Conservation (phyloP, 2,113 vertebrate species). For the Galemys pyrenaicus region DNA sequence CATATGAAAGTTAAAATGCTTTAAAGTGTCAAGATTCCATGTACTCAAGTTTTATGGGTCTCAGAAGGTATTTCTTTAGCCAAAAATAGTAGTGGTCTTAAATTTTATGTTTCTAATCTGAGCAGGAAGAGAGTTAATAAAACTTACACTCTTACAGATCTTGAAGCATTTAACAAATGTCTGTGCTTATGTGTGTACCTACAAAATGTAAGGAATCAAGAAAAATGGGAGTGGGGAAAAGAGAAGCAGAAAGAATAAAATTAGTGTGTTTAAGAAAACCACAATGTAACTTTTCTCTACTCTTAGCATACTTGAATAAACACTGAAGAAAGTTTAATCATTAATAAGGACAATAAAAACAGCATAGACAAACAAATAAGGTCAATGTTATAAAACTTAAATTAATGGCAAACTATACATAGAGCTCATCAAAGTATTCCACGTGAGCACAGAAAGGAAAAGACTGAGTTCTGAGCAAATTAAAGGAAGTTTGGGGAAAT, state of each 20-base stretch:
- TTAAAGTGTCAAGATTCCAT: not conserved
- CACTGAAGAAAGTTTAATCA: not conserved
- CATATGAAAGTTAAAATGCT: not conserved
- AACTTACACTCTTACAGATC: not conserved
- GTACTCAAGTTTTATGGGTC: conserved; percentile 11
- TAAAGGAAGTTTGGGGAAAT: not conserved
- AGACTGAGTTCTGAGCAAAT: conserved; percentile 18
- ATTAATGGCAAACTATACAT: not conserved
- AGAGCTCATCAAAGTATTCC: not conserved
- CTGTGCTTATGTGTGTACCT: not conserved
- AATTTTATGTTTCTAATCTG: conserved; percentile 13
- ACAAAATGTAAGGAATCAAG: not conserved
- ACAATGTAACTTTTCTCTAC: not conserved
- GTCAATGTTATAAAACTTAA: not conserved
- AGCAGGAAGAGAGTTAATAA: conserved; percentile 37
- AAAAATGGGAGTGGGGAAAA: not conserved
- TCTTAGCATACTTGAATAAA: not conserved
- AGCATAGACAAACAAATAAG: not conserved
- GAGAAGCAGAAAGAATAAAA: not conserved
- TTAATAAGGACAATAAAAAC: not conserved
- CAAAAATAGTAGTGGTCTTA: not conserved
- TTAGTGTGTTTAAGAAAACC: not conserved
- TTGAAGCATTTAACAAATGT: not conserved
- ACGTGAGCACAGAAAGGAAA: not conserved
- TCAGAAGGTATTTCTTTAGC: not conserved